Evolutionary conservation across 2,797 vertebrate species (phyloP), one percentile per base, ranked within the genome.

Genomic region (Spheniscus humboldti): DNA sequence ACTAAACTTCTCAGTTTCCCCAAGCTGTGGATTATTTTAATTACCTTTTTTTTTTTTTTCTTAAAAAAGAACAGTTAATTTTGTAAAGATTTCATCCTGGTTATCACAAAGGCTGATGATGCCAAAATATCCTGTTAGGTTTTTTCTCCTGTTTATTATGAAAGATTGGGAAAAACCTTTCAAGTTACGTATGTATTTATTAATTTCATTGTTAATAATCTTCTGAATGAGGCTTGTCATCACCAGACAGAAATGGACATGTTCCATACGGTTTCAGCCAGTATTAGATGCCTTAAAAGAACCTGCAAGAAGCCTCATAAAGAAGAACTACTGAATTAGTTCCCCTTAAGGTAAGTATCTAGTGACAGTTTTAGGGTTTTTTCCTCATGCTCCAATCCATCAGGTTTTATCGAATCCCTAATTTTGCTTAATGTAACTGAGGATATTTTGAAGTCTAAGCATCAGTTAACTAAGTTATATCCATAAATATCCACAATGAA

Each of bases 351-450:
- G 47, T 72, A 90, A 75, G 33, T 76, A 81, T 79, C 35, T 81
- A 63, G 79, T 64, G 75, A 88, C 62, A 93, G 22, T 47, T 91
- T 56, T 64, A 68, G 17, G 5, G 5, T 52, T 45, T 62, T 94
- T 62, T 43, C 17, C 39, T 92, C 23, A 30, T 77, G 15, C 24
- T 72, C 24, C 31, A 67, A 72, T 85, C 18, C 45, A 76, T 71
- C 59, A 82, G 28, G 7, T 56, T 92, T 92, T 85, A 93, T 43
- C 80, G 59, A 80, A 76, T 83, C 35, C 20, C 53, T 93, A 86
- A 92, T 86, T 95, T 92, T 94, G 31, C 57, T 68, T 89, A 77
- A 87, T 92, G 72, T 80, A 91, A 77, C 71, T 47, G 56, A 39
- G 27, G 30, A 45, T 89, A 91, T 87, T 92, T 86, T 82, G 90